A percentile compares a stretch with the other conserved stretches of the same genome.
phyloP scores from a whole-genome alignment of 2,113 vertebrate genomes.

The Pomatostomus ruficeps region DNA sequence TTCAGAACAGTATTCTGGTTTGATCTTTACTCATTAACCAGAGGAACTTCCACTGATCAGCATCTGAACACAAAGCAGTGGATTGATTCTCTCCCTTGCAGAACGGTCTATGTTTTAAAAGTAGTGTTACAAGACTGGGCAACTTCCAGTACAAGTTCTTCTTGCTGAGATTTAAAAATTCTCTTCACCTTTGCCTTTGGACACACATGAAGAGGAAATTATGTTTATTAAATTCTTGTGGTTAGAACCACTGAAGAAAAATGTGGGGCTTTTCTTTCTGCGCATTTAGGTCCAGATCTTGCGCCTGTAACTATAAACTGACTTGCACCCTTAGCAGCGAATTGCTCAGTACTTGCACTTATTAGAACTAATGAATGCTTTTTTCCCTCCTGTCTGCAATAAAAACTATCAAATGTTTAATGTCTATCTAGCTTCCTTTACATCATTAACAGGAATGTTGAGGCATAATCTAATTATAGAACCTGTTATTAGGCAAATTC shows the following conservation, averaged over 20 bases:
- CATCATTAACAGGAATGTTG: constrained; percentile 1
- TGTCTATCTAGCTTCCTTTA: neutral
- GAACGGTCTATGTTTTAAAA: neutral
- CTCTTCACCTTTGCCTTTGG: constrained; percentile 16
- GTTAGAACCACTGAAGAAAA: neutral
- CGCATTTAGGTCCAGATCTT: neutral
- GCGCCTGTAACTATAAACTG: neutral
- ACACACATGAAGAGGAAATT: constrained; percentile 20
- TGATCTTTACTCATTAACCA: neutral
- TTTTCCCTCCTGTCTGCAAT: neutral
- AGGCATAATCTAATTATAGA: neutral
- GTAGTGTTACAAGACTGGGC: neutral
- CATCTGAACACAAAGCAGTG: neutral
- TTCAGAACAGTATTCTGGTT: neutral
- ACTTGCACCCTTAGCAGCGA: neutral
- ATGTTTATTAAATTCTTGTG: neutral
- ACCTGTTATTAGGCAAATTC: neutral
- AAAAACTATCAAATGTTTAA: neutral
- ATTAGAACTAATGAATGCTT: neutral
- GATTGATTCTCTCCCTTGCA: neutral
- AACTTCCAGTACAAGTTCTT: neutral
- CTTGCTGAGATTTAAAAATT: neutral
- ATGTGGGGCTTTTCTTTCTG: neutral
- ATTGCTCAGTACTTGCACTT: neutral
- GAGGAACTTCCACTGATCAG: neutral